A percentile compares a stretch with the other conserved stretches of the same genome.
Evolutionary conservation across 2,113 vertebrate species (phyloP).

Genomic region (Saccopteryx leptura): DNA sequence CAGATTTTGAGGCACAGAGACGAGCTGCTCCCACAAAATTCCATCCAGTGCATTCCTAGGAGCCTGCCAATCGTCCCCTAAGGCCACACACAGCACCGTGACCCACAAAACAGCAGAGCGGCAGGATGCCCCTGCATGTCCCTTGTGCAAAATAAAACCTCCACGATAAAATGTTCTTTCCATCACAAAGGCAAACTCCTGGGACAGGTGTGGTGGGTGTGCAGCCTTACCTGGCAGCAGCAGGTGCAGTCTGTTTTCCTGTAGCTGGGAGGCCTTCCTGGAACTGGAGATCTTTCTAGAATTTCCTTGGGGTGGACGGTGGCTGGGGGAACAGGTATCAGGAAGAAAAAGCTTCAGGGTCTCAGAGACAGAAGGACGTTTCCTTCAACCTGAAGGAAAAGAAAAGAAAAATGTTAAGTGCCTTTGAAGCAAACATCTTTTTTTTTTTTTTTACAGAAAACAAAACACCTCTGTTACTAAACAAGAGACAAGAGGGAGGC

Average conservation of each 20-base stretch:
- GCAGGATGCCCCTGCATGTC: accelerated
- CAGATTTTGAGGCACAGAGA: not conserved
- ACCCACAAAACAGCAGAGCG: accelerated
- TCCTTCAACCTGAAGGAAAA: slow-evolving; percentile 84
- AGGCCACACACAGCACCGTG: accelerated
- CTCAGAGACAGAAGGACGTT: slow-evolving; percentile 71
- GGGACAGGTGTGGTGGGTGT: accelerated
- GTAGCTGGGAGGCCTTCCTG: not conserved
- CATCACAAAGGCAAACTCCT: accelerated
- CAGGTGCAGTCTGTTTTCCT: not conserved
- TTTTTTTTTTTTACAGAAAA: not conserved
- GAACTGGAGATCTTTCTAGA: not conserved
- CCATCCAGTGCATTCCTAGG: accelerated
- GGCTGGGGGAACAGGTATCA: not conserved
- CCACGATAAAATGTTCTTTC: accelerated
- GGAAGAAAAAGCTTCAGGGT: slow-evolving; percentile 30
- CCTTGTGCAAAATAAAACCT: accelerated
- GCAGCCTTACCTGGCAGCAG: slow-evolving; percentile 75
- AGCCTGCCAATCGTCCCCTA: accelerated
- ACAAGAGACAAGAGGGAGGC: not conserved
- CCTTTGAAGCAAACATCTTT: not conserved
- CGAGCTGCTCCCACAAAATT: no score
- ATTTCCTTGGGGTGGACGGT: not conserved
- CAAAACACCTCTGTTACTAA: not conserved
- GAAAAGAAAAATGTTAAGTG: not conserved